A percentile compares a stretch with the other conserved stretches of the same genome.
These are phyloP conservation scores for Brachionus calyciflorus DNA, from an alignment of 1,140 invertebrate genomes.

Conservation along the genomic window DNA sequence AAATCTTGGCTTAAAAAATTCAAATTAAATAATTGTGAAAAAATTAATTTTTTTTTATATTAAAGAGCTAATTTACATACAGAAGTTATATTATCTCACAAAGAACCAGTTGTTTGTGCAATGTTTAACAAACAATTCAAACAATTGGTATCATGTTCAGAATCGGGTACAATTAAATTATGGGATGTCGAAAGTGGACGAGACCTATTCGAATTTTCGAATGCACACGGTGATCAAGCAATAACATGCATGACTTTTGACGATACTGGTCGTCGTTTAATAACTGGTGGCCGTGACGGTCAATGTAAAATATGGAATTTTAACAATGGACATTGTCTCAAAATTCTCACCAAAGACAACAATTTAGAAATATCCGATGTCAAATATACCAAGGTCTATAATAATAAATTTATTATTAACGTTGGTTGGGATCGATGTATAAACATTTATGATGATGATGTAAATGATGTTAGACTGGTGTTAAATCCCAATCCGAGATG, in stretches of 20 bases:
- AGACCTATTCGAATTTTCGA: slow-evolving; percentile 58
- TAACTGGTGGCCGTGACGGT: slow-evolving; percentile 61
- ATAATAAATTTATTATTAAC: slow-evolving; percentile 59
- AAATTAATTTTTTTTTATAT: slow-evolving; percentile 46
- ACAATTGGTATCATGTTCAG: slow-evolving; percentile 59
- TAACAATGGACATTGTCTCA: slow-evolving; percentile 61
- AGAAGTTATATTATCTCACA: slow-evolving; percentile 59
- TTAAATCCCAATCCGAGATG: slow-evolving; percentile 56
- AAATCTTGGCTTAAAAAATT: not conserved
- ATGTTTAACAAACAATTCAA: slow-evolving; percentile 59
- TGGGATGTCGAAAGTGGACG: slow-evolving; percentile 61
- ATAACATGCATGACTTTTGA: slow-evolving; percentile 61
- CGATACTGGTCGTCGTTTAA: slow-evolving; percentile 56
- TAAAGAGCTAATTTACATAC: slow-evolving; percentile 54
- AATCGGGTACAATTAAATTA: slow-evolving; percentile 52
- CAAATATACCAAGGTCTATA: slow-evolving; percentile 59
- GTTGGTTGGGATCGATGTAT: slow-evolving; percentile 61
- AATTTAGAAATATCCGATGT: slow-evolving; percentile 59
- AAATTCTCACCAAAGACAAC: slow-evolving; percentile 51
- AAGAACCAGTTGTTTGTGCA: slow-evolving; percentile 58
- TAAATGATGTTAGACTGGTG: slow-evolving; percentile 54
- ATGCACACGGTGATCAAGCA: slow-evolving; percentile 57
- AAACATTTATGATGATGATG: slow-evolving; percentile 59
- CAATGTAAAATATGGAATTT: slow-evolving; percentile 60
- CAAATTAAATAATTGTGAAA: not conserved